Conservation (phyloP, 2,113 vertebrate genomes). For the Okapia johnstoni region DNA sequence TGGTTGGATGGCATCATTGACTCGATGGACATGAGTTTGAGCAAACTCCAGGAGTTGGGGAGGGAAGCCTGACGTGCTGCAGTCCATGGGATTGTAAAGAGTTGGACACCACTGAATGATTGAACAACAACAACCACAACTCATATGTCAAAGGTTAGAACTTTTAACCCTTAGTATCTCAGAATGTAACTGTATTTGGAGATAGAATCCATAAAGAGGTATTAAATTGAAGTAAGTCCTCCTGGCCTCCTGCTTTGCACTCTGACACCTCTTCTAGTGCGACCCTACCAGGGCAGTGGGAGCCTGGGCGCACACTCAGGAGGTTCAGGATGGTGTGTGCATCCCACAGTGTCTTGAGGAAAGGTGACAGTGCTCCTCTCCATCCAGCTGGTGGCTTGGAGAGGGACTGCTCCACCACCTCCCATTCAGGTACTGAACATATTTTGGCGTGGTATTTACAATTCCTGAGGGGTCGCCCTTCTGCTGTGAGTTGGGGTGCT, state of each 20-base stretch:
- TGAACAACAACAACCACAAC: not conserved
- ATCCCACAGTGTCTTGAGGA: not conserved
- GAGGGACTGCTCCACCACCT: not conserved
- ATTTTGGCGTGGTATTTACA: not conserved
- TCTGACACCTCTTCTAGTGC: not conserved
- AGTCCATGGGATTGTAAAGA: not conserved
- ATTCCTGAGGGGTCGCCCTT: rapidly evolving
- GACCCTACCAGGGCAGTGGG: not conserved
- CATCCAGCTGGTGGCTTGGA: not conserved
- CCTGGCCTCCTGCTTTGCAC: not conserved
- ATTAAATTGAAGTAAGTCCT: not conserved
- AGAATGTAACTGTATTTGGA: not conserved
- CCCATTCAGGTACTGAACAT: not conserved
- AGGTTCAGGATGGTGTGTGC: not conserved
- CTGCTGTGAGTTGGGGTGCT: not conserved
- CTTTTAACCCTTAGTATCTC: not conserved
- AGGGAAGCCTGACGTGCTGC: not conserved
- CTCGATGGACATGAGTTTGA: not conserved
- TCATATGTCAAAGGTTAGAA: not conserved
- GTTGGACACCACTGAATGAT: not conserved
- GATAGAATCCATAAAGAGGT: not conserved
- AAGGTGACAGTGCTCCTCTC: not conserved
- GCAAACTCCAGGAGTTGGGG: not conserved
- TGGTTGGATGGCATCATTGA: not conserved
- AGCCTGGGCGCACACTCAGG: rapidly evolving